Conservation (phyloP, 2,888 invertebrate species). For the Parelbella ahira region DNA sequence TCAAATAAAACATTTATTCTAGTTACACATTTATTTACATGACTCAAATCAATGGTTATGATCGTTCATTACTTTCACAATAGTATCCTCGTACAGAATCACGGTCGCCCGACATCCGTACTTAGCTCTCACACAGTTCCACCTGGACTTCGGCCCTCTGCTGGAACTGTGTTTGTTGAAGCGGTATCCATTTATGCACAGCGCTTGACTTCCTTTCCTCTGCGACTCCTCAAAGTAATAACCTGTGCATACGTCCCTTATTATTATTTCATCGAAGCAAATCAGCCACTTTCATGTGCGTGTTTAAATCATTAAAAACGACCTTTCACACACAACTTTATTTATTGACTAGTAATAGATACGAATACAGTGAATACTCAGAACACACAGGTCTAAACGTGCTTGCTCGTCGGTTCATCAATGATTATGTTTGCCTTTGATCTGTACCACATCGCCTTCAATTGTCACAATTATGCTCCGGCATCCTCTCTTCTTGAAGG, state of each 20-base stretch:
- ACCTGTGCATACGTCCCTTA: no score
- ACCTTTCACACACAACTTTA: no score
- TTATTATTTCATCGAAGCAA: no score
- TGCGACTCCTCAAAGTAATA: constrained; percentile 30
- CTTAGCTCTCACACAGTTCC: constrained; percentile 36
- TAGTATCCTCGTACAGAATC: constrained; percentile 31
- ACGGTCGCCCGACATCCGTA: constrained; percentile 37
- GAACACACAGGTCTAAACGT: no score
- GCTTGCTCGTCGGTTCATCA: no score
- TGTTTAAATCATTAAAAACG: no score
- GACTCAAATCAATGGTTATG: constrained; percentile 36
- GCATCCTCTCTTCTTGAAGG: neutral
- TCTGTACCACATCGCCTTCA: neutral
- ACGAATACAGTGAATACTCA: no score
- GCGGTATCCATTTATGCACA: constrained; percentile 33
- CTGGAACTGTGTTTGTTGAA: constrained; percentile 37
- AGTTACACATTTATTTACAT: no score
- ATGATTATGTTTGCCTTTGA: neutral
- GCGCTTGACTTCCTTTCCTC: constrained; percentile 29
- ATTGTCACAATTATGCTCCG: neutral
- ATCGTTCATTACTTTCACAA: constrained; percentile 31
- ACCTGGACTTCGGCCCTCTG: constrained; percentile 36
- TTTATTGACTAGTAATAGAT: no score
- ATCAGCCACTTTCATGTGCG: no score
- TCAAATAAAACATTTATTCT: no score